Evolutionary conservation across 2,797 vertebrate genomes (phyloP).

Genomic region (Cyclopterus lumpus): DNA sequence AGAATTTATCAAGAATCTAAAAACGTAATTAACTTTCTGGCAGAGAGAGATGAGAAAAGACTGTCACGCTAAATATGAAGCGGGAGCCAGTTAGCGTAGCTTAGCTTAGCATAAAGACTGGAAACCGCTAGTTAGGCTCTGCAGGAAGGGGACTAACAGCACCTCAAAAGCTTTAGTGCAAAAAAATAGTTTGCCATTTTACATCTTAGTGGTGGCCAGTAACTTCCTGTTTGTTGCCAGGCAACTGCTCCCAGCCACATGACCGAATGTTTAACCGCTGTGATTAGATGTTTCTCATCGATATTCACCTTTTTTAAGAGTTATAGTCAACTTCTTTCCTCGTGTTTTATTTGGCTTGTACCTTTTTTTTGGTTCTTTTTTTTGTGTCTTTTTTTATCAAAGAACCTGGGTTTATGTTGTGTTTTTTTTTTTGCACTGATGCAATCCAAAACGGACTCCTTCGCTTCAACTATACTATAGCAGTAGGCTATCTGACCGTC

Average conservation of each 20-base stretch:
- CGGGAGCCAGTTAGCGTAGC: slow-evolving; percentile 1
- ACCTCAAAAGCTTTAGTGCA: background rate
- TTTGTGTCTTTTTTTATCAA: background rate
- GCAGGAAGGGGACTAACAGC: background rate
- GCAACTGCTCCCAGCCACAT: background rate
- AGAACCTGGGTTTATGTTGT: background rate
- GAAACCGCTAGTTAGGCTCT: background rate
- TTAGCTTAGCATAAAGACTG: background rate
- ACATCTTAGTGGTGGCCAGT: background rate
- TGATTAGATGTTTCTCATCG: background rate
- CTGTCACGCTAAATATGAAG: background rate
- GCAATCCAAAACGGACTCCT: background rate
- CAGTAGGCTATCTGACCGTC: background rate
- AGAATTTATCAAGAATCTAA: background rate
- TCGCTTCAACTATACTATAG: background rate
- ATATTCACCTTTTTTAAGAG: background rate
- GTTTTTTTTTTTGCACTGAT: background rate
- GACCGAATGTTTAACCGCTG: background rate
- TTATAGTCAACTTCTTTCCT: background rate
- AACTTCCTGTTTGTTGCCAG: background rate
- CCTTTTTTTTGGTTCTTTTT: too few relatives aligned
- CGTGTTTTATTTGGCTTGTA: background rate
- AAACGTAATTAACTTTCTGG: background rate
- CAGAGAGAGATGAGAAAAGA: background rate
- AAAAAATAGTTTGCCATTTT: background rate